phyloP scores from a whole-genome alignment of 2,113 vertebrate genomes.

The Alethe castanea region DNA sequence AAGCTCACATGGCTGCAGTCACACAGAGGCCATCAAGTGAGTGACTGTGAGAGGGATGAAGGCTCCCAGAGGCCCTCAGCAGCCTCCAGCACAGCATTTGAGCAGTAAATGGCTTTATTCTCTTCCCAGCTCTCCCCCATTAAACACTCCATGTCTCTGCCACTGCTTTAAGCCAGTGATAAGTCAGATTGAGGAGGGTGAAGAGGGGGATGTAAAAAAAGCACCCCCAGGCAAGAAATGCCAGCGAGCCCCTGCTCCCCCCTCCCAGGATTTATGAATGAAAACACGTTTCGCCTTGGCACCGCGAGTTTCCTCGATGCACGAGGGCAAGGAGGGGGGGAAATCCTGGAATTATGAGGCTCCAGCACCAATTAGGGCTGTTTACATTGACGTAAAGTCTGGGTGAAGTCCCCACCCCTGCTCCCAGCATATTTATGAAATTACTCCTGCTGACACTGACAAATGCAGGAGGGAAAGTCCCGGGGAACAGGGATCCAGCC shows the following conservation, averaged over 20 bases:
- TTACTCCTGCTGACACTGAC: conserved; percentile 58
- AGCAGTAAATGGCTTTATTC: conserved; percentile 31
- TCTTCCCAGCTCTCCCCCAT: conserved; percentile 43
- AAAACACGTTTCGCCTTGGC: conserved; percentile 76
- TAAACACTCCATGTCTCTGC: conserved; percentile 1
- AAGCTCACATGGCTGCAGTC: not conserved
- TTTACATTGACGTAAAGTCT: conserved; percentile 87
- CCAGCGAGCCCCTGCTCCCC: conserved; percentile 1
- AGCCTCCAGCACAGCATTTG: not conserved
- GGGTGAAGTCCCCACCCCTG: conserved; percentile 73
- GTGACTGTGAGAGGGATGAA: not conserved
- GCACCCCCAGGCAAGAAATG: conserved; percentile 1
- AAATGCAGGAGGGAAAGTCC: conserved; percentile 55
- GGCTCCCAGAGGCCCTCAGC: not conserved
- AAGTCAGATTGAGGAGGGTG: conserved; percentile 7
- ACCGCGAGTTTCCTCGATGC: conserved; percentile 76
- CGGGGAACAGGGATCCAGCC: not conserved
- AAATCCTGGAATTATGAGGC: conserved; percentile 87
- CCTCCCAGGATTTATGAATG: conserved; percentile 68
- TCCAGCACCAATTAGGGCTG: conserved; percentile 92
- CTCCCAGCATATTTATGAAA: conserved; percentile 65
- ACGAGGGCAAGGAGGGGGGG: conserved; percentile 42
- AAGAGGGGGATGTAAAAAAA: not conserved
- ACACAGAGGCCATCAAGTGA: not conserved
- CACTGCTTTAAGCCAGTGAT: not conserved